Conservation (phyloP, 2,888 invertebrate genomes). For the Octonoba sinensis region DNA sequence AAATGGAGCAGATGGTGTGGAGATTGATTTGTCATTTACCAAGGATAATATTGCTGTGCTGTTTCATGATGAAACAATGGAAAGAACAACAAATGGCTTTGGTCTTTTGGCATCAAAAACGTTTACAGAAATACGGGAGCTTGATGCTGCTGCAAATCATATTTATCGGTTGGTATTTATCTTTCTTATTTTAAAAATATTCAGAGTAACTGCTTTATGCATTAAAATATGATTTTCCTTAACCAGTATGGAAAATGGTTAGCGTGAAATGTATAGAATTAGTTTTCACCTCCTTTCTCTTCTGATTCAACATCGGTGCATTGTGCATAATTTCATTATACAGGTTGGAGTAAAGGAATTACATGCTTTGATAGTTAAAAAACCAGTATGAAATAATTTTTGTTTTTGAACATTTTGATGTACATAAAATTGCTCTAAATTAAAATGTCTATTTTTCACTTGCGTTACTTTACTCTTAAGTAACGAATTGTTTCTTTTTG, state of each 20-base stretch:
- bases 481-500: too few relatives aligned
- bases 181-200: background rate
- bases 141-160: conserved; percentile 79
- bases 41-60: conserved; percentile 82
- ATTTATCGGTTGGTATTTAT: conserved; percentile 43
- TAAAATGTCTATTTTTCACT: too few relatives aligned
- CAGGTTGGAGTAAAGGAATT: too few relatives aligned
- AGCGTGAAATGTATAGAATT: too few relatives aligned
- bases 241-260: background rate
- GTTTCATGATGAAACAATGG: conserved; percentile 82
- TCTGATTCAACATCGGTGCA: too few relatives aligned
- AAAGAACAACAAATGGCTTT: conserved; percentile 77
- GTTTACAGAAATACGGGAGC: conserved; percentile 77
- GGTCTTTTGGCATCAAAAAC: conserved; percentile 76
- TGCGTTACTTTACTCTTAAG: too few relatives aligned
- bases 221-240: background rate
- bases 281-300: too few relatives aligned
- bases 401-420: too few relatives aligned
- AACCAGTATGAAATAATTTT: too few relatives aligned
- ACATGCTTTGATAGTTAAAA: too few relatives aligned
- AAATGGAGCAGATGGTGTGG: conserved; percentile 81
- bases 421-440: too few relatives aligned
- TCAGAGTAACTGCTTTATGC: background rate
- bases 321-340: too few relatives aligned
- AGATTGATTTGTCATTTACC: conserved; percentile 83